Conservation (phyloP, 37 sponge, comb jelly and placozoan species). For the Eunapius fragilis region DNA sequence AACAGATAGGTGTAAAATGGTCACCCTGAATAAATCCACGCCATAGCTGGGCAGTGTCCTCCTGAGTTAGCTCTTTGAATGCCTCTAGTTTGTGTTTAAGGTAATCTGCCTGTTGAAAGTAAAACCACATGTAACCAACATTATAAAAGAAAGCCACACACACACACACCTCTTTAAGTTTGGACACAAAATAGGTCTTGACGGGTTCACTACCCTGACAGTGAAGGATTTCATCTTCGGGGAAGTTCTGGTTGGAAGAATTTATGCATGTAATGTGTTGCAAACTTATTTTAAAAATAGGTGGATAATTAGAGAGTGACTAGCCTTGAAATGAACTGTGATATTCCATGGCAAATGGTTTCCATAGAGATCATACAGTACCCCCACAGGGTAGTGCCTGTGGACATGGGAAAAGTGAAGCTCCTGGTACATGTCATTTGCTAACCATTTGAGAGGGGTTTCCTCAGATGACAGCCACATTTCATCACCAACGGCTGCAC, state of each 20-base stretch:
- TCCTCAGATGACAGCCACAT: slow-evolving; percentile 88
- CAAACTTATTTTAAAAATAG: not conserved
- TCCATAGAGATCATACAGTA: slow-evolving; percentile 85
- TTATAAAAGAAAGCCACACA: not conserved
- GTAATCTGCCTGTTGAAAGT: slow-evolving; percentile 77
- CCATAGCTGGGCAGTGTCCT: slow-evolving; percentile 80
- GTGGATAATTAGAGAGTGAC: not conserved
- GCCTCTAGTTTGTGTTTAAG: slow-evolving; percentile 77
- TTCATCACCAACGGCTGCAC: slow-evolving; percentile 48
- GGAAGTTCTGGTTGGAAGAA: slow-evolving; percentile 70
- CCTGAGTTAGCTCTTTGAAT: slow-evolving; percentile 53
- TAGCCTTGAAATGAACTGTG: slow-evolving; percentile 88
- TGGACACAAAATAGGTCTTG: slow-evolving; percentile 79
- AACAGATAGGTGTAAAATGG: not conserved
- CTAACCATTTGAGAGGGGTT: slow-evolving; percentile 87
- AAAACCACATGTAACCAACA: not conserved
- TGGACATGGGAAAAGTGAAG: not conserved
- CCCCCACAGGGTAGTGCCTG: slow-evolving; percentile 95
- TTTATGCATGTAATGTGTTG: not conserved
- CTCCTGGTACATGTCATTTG: not conserved
- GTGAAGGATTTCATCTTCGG: slow-evolving; percentile 67
- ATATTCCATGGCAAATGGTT: slow-evolving; percentile 80
- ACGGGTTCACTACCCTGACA: slow-evolving; percentile 71
- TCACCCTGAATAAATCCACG: slow-evolving; percentile 52
- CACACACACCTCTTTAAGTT: slow-evolving; percentile 83